A percentile compares a stretch with the other conserved stretches of the same genome.
Evolutionary conservation across 2,888 invertebrate species (phyloP).

Genomic region (Brachylomia viminalis): DNA sequence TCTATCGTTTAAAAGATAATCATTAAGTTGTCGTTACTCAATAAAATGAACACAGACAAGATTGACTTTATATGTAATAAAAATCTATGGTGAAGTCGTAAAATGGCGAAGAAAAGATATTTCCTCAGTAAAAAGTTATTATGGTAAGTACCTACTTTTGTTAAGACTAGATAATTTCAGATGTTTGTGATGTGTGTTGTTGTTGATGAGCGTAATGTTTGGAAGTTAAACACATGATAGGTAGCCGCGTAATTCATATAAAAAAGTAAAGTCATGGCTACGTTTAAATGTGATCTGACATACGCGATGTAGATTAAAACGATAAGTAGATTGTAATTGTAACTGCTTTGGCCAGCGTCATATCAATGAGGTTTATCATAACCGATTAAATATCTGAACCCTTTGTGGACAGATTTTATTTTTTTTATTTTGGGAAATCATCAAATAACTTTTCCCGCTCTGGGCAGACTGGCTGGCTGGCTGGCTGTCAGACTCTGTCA

Average conservation of each 20-base stretch:
- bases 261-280: neutral
- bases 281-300: conserved; percentile 11
- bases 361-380: no score
- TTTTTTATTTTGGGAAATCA: no score
- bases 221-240: neutral
- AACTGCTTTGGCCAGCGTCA: neutral
- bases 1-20: conserved; percentile 48
- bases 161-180: conserved; percentile 7
- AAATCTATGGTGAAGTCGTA: conserved; percentile 72
- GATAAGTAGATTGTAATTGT: neutral
- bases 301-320: conserved; percentile 12
- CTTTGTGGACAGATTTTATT: conserved; percentile 18
- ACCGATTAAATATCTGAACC: conserved; percentile 1
- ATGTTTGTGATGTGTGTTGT: neutral
- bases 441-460: no score
- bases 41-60: conserved; percentile 77
- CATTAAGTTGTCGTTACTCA: conserved; percentile 55
- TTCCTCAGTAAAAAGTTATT: conserved; percentile 74
- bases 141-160: conserved; percentile 79
- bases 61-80: conserved; percentile 65
- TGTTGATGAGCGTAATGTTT: neutral
- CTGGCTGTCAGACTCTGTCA: no score
- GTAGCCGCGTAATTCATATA: neutral
- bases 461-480: no score
- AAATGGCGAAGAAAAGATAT: conserved; percentile 80